Conservation (phyloP, 1,140 invertebrate genomes). For the Drosophila sp. region DNA sequence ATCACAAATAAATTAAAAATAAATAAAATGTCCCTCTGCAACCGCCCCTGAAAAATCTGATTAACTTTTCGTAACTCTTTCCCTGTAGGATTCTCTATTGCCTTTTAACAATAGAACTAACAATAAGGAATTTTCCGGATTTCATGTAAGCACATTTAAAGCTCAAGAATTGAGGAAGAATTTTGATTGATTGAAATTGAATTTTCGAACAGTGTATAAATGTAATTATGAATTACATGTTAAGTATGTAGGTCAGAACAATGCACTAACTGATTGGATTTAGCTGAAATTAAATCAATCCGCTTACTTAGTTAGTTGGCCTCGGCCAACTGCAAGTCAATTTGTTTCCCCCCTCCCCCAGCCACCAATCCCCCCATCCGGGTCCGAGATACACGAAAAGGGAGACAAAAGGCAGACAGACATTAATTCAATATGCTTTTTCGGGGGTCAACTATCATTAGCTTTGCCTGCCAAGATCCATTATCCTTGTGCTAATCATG, state of each 20-base stretch:
- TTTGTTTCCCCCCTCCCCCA: conserved; percentile 20
- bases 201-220: not conserved
- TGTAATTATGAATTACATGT: conserved; percentile 15
- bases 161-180: not conserved
- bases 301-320: not conserved
- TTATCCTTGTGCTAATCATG: conserved; percentile 15
- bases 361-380: not conserved
- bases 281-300: conserved; percentile 15
- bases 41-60: no score
- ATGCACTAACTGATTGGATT: conserved; percentile 19
- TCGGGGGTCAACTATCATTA: conserved; percentile 59
- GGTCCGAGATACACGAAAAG: conserved; percentile 12
- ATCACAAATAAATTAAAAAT: no score
- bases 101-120: no score
- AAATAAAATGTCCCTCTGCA: no score
- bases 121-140: no score
- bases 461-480: conserved; percentile 19
- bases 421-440: conserved; percentile 60
- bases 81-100: no score
- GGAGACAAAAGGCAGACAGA: conserved; percentile 49
- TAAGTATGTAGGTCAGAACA: not conserved
- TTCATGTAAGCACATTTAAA: no score
- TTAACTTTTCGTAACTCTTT: no score
- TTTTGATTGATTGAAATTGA: not conserved
- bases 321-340: conserved; percentile 31